Evolutionary conservation across 1,140 invertebrate species (phyloP), one percentile per base, ranked within the genome.

Genomic region (Myzus persicae): DNA sequence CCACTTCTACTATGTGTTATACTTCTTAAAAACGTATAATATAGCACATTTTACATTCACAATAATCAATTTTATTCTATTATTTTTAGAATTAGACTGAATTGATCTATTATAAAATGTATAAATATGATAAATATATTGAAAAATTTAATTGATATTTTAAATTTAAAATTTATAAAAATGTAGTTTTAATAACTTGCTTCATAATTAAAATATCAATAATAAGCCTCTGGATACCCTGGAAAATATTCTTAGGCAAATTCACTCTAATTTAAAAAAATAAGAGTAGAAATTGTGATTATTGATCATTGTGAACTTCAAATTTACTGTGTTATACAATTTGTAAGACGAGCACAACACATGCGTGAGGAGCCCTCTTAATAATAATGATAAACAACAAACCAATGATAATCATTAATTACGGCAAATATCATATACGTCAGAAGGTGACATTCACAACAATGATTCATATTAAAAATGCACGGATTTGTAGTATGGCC

Each of bases 321-420:
- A 76, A 76, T 76, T 76, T 18, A 4, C 31, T 11, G 14, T 31
- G 59, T 31, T n/a, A n/a, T 67, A n/a, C 11, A 14, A n/a, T 67
- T 67, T n/a, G 18, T 36, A 76, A 18, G 59, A 76, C 14, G 7
- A 31, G n/a, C 4, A 76, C 59, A 76, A 76, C 31, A 18, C 31
- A n/a, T 76, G 59, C n/a, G 4, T 67, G 11, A 14, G 11, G 31
- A 5, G 4, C 18, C 11, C 42, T 36, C 36, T 22, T 51, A 87
- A 38, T 48, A 88, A 89, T 89, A 42, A 42, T 42, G 31, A 90
- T 67, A 90, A 59, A 42, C n/a, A 67, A 90, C 89, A 67, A 90
- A 90, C 89, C 89, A 67, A 22, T 59, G 38, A 26, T 67, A n/a
- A 90, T 42, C 38, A 40, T 40, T 31, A 67, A 89, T 38, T 31